These are phyloP conservation scores for Melinaea menophilus DNA, from an alignment of 2,888 invertebrate genomes.

Conservation along the genomic window DNA sequence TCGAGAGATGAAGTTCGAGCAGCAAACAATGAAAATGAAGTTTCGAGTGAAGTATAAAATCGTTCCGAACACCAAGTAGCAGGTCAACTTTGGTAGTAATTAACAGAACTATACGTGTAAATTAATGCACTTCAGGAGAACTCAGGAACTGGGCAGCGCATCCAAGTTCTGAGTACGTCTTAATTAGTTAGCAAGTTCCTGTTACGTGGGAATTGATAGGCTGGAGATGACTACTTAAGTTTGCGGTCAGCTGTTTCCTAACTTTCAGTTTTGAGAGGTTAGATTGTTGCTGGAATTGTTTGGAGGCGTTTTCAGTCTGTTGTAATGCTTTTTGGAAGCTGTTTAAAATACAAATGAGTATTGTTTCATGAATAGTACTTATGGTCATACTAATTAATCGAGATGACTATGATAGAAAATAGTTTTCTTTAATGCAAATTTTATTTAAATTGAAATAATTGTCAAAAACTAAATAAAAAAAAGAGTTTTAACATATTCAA, in stretches of 20 bases:
- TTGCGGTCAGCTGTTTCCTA: constrained; percentile 25
- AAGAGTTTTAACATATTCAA: too few relatives aligned
- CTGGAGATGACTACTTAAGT: constrained; percentile 28
- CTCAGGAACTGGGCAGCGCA: constrained; percentile 28
- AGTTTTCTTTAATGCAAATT: too few relatives aligned
- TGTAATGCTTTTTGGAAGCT: too few relatives aligned
- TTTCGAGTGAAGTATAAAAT: constrained; percentile 2
- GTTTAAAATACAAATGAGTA: too few relatives aligned
- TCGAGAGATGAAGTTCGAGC: not conserved
- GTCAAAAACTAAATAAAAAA: too few relatives aligned
- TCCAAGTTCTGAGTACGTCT: constrained; percentile 36
- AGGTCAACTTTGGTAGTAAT: constrained; percentile 27
- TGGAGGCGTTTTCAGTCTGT: too few relatives aligned
- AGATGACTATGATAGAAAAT: too few relatives aligned
- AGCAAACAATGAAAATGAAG: not conserved
- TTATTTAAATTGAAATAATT: too few relatives aligned
- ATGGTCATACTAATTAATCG: too few relatives aligned
- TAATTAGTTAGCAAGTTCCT: constrained; percentile 39
- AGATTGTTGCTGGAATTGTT: not conserved
- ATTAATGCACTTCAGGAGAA: constrained; percentile 23
- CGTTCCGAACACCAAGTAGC: constrained; percentile 9
- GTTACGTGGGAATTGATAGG: constrained; percentile 32
- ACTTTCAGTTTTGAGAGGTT: constrained; percentile 10
- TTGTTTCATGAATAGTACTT: too few relatives aligned
- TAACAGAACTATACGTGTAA: constrained; percentile 20